phyloP scores from a whole-genome alignment of 2,888 invertebrate species.

The Petrophora chlorosata region DNA sequence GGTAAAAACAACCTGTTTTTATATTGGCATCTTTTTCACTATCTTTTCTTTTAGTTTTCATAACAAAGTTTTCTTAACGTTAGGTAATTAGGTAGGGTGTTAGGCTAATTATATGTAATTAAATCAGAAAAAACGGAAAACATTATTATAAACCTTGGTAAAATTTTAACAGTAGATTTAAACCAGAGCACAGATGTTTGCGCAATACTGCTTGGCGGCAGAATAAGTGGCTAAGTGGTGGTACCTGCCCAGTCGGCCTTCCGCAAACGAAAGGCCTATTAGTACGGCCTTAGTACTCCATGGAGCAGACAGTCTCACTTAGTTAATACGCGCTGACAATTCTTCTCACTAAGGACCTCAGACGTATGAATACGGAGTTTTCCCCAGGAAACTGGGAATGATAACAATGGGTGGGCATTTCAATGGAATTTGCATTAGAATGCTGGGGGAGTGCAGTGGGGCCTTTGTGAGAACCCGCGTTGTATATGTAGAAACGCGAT shows the following conservation, averaged over 20 bases:
- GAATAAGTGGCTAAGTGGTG: too few species aligned
- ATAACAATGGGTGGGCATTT: conserved; percentile 74
- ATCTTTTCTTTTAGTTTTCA: conserved; percentile 3
- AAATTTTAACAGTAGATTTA: too few species aligned
- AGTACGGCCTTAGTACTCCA: too few species aligned
- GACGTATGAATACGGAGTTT: conserved; percentile 59
- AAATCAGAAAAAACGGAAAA: too few species aligned
- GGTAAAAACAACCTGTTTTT: conserved; percentile 33
- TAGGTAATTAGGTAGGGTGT: conserved; percentile 4
- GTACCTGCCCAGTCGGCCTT: too few species aligned
- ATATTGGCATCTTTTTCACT: conserved; percentile 30
- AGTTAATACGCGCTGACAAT: conserved; percentile 3
- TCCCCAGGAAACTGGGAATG: conserved; percentile 63
- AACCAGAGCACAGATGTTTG: too few species aligned
- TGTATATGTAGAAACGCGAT: conserved; percentile 20
- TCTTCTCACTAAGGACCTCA: conserved; percentile 23
- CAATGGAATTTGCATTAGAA: conserved; percentile 81
- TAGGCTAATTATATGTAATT: too few species aligned
- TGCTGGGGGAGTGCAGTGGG: conserved; percentile 66
- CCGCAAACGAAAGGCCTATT: too few species aligned
- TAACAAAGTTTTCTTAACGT: not conserved
- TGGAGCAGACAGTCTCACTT: not conserved
- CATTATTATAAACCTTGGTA: too few species aligned
- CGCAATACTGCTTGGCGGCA: too few species aligned
- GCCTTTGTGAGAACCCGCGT: conserved; percentile 56